phyloP scores from a whole-genome alignment of 2,797 vertebrate genomes.

The Mus spretus region DNA sequence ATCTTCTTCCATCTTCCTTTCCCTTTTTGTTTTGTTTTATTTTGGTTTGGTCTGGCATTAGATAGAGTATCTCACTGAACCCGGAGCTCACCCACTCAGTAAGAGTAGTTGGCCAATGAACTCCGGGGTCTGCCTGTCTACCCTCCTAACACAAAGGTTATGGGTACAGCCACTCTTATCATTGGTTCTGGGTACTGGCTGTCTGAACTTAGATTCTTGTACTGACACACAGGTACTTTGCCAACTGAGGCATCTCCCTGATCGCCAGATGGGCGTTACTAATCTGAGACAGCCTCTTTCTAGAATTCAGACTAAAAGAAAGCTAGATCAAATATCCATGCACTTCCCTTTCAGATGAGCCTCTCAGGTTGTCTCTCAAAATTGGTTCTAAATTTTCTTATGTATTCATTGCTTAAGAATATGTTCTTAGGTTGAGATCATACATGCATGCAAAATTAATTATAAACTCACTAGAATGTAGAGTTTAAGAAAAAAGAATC shows the following conservation, averaged over 20 bases:
- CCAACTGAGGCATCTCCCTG: neutral
- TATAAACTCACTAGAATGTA: constrained; percentile 18
- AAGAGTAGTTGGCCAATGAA: neutral
- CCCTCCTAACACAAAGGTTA: neutral
- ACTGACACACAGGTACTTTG: neutral
- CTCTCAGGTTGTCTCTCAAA: constrained; percentile 16
- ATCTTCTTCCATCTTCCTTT: neutral
- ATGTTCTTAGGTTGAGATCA: constrained; percentile 46
- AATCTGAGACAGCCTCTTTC: neutral
- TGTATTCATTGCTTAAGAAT: neutral
- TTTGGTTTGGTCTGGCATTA: neutral
- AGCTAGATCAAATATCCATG: constrained; percentile 16
- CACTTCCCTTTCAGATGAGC: constrained; percentile 8
- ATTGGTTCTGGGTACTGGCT: neutral
- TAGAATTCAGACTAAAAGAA: neutral
- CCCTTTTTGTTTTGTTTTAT: neutral
- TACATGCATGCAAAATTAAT: neutral
- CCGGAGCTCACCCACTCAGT: neutral
- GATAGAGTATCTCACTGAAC: neutral
- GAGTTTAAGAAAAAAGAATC: neutral
- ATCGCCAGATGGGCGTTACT: neutral
- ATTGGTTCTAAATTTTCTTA: neutral
- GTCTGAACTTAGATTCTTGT: neutral
- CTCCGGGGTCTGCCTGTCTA: neutral
- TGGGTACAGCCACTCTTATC: neutral